phyloP scores from a whole-genome alignment of 2,888 invertebrate genomes.

The Platycheirus albimanus region DNA sequence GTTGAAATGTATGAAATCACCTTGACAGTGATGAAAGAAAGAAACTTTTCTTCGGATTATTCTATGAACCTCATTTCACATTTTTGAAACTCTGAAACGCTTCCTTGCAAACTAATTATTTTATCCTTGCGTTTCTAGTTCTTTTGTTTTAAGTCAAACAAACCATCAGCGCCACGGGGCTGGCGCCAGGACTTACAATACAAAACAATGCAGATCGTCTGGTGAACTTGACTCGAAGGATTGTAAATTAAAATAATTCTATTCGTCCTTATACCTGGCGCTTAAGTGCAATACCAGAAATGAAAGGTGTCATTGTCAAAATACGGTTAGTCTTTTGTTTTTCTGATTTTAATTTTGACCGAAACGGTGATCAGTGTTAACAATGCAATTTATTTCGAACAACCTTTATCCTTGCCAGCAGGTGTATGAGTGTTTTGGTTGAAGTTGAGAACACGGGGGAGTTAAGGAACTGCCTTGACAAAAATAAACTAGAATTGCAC shows the following conservation, averaged over 20 bases:
- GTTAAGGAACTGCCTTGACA: constrained; percentile 1
- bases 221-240: constrained; percentile 44
- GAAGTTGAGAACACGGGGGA: constrained; percentile 16
- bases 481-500: constrained; percentile 36
- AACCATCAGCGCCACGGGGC: constrained; percentile 47
- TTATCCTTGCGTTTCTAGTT: constrained; percentile 6
- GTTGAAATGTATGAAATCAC: constrained; percentile 36
- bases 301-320: constrained; percentile 48
- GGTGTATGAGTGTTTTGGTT: constrained; percentile 54
- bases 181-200: constrained; percentile 54
- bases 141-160: constrained; percentile 23
- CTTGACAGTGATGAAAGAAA: neutral
- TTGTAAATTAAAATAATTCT: no score
- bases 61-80: constrained; percentile 8
- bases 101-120: constrained; percentile 37
- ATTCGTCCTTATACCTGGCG: constrained; percentile 60
- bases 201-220: constrained; percentile 43
- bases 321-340: constrained; percentile 43
- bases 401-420: constrained; percentile 37
- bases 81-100: constrained; percentile 7
- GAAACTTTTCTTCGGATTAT: constrained; percentile 10
- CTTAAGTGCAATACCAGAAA: constrained; percentile 52
- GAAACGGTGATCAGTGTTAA: constrained; percentile 50
- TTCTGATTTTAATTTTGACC: constrained; percentile 11
- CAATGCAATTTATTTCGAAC: constrained; percentile 35